These are phyloP conservation scores for Drosophila varians DNA, from an alignment of 1,140 invertebrate species.

Conservation along the genomic window DNA sequence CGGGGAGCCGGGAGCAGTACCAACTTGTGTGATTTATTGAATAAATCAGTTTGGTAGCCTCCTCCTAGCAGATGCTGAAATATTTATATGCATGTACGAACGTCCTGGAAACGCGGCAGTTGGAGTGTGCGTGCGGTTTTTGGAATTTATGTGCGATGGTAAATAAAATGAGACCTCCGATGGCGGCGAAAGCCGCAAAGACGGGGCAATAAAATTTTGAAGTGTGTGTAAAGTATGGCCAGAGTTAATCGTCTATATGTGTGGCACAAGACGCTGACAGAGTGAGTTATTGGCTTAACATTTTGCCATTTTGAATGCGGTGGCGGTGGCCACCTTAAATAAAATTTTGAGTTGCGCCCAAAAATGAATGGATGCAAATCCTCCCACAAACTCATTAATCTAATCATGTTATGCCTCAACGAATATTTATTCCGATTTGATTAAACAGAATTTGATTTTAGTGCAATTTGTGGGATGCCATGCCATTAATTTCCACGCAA, in stretches of 20 bases:
- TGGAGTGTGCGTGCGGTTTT: slow-evolving; percentile 39
- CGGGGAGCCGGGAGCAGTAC: slow-evolving; percentile 12
- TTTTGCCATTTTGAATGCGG: slow-evolving; percentile 26
- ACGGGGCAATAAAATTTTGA: slow-evolving; percentile 69
- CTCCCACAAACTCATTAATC: neutral
- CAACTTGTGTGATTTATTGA: slow-evolving; percentile 77
- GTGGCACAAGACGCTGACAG: slow-evolving; percentile 18
- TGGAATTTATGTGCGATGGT: slow-evolving; percentile 70
- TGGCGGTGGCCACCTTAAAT: neutral
- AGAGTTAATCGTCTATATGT: slow-evolving; percentile 27
- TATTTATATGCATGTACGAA: slow-evolving; percentile 58
- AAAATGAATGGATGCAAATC: too few relatives aligned
- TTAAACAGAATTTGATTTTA: neutral
- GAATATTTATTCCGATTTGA: neutral
- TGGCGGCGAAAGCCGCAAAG: slow-evolving; percentile 67
- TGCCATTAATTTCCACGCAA: slow-evolving; percentile 38
- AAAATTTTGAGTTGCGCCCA: neutral
- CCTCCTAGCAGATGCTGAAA: slow-evolving; percentile 57
- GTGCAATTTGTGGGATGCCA: slow-evolving; percentile 1
- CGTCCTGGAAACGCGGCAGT: slow-evolving; percentile 6
- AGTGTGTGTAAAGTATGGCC: slow-evolving; percentile 60
- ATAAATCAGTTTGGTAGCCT: slow-evolving; percentile 69
- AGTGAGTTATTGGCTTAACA: slow-evolving; percentile 36
- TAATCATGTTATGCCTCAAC: neutral
- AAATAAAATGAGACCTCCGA: slow-evolving; percentile 65